Percentiles rank a stretch among this genome's conserved stretches.
These are phyloP conservation scores for Ophraella communa DNA, from an alignment of 2,888 invertebrate genomes.

Conservation along the genomic window DNA sequence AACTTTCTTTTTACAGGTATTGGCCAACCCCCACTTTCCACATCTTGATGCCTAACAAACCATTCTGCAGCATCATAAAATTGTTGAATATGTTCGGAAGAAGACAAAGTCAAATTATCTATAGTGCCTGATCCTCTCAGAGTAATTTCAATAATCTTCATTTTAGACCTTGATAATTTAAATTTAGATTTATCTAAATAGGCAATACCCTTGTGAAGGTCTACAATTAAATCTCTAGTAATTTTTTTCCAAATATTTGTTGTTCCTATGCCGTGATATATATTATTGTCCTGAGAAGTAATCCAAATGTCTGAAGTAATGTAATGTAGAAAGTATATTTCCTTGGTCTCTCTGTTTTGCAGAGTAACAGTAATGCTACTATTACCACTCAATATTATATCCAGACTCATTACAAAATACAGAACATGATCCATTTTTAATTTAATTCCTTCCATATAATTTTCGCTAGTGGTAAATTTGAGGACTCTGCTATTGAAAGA, in stretches of 20 bases:
- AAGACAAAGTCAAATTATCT: slow-evolving; percentile 79
- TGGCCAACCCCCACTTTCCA: slow-evolving; percentile 89
- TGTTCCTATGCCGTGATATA: slow-evolving; percentile 85
- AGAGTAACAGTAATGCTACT: slow-evolving; percentile 82
- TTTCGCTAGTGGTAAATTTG: slow-evolving; percentile 76
- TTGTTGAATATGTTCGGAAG: slow-evolving; percentile 86
- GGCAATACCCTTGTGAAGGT: slow-evolving; percentile 88
- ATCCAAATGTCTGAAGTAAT: slow-evolving; percentile 77
- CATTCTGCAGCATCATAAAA: slow-evolving; percentile 93
- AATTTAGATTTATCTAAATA: slow-evolving; percentile 72
- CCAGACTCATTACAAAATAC: slow-evolving; percentile 79
- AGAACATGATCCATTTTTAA: slow-evolving; percentile 71
- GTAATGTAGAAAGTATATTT: slow-evolving; percentile 83
- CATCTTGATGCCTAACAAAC: slow-evolving; percentile 87
- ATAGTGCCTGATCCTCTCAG: slow-evolving; percentile 67
- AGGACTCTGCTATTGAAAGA: slow-evolving; percentile 68
- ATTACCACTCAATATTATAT: slow-evolving; percentile 76
- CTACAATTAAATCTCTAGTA: slow-evolving; percentile 87
- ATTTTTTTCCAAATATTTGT: slow-evolving; percentile 76
- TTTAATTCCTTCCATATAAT: slow-evolving; percentile 71
- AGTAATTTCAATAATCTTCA: slow-evolving; percentile 64
- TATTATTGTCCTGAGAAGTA: slow-evolving; percentile 76
- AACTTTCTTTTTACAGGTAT: slow-evolving; percentile 82
- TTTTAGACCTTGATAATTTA: slow-evolving; percentile 73
- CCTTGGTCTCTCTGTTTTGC: slow-evolving; percentile 79